Conservation (phyloP, 2,888 invertebrate species). For the Harpagoxenus sublaevis region DNA sequence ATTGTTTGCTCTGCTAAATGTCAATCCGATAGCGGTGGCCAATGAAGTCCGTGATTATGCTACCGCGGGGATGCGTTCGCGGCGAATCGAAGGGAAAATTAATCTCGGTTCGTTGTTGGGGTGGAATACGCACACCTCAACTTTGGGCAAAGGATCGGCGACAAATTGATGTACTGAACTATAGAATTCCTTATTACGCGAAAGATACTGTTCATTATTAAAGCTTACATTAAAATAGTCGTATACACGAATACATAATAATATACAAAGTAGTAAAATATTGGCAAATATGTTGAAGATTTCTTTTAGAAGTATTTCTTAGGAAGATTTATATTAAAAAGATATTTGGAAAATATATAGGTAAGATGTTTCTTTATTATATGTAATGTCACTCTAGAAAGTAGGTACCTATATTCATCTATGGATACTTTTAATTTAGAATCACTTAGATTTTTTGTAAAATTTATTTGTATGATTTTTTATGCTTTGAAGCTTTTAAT, state of each 20-base stretch:
- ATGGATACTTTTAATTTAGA: background rate
- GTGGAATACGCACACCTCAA: conserved; percentile 62
- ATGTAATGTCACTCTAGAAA: background rate
- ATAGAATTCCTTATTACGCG: conserved; percentile 62
- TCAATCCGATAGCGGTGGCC: conserved; percentile 70
- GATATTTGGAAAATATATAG: background rate
- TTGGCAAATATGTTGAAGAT: background rate
- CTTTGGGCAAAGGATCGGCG: conserved; percentile 62
- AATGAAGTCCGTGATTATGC: conserved; percentile 70
- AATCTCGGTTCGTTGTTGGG: conserved; percentile 69
- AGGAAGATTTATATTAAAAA: background rate
- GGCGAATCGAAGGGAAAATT: conserved; percentile 74
- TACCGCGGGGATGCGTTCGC: conserved; percentile 36
- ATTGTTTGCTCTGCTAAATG: conserved; percentile 71
- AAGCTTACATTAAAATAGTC: background rate
- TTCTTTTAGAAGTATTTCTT: background rate
- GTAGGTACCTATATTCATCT: too few relatives aligned
- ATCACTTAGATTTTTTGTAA: background rate
- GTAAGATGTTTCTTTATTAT: background rate
- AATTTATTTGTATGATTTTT: background rate
- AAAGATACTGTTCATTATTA: background rate
- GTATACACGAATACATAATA: too few relatives aligned
- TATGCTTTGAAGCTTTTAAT: background rate
- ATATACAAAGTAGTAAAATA: background rate
- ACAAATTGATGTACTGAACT: conserved; percentile 70